These are phyloP conservation scores for Falcunculus frontatus DNA, from an alignment of 2,113 vertebrate species.

Conservation along the genomic window DNA sequence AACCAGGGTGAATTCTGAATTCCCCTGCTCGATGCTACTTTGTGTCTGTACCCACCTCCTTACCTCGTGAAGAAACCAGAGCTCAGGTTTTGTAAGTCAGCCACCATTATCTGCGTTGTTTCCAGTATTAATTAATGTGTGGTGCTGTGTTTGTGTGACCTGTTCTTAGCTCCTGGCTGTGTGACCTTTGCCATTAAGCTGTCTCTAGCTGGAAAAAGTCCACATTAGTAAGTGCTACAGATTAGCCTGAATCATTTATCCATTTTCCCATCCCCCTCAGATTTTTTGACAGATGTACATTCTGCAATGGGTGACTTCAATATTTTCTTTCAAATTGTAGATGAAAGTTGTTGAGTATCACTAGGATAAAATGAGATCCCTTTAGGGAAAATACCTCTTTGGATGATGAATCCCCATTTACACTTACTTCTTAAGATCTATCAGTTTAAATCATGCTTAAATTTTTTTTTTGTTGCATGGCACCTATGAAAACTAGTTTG, in stretches of 20 bases:
- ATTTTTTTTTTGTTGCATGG: background rate
- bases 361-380: background rate
- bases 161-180: background rate
- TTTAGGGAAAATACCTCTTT: slow-evolving; percentile 5
- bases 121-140: background rate
- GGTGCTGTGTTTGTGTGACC: background rate
- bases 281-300: slow-evolving; percentile 1
- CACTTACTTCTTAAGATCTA: background rate
- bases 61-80: background rate
- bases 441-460: background rate
- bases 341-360: slow-evolving; percentile 16
- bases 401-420: background rate
- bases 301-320: background rate
- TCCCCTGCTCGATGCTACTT: background rate
- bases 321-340: background rate
- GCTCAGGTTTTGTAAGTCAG: background rate
- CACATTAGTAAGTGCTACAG: background rate
- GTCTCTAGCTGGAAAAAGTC: background rate
- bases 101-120: background rate
- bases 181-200: background rate
- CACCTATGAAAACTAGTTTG: background rate
- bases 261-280: background rate
- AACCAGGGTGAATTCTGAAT: background rate
- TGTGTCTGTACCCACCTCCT: background rate
- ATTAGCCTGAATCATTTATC: background rate